Evolutionary conservation across 2,113 vertebrate genomes (phyloP).

Genomic region (Myrmecobius fasciatus): DNA sequence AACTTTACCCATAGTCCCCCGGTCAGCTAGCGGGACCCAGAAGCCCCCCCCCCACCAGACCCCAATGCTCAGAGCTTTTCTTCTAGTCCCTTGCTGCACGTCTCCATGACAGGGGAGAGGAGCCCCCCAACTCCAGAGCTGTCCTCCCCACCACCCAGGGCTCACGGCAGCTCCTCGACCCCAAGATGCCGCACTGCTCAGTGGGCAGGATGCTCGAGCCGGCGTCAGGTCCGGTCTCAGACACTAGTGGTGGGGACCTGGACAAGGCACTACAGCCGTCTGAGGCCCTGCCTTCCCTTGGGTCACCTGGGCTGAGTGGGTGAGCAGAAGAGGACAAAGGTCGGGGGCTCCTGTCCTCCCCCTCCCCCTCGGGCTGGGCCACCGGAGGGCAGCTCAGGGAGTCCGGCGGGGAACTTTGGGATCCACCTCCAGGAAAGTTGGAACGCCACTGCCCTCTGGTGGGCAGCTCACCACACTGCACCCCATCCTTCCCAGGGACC

Average conservation of each 20-base stretch:
- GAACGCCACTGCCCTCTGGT: constrained; percentile 61
- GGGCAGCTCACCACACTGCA: constrained; percentile 33
- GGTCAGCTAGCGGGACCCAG: not conserved
- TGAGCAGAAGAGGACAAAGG: not conserved
- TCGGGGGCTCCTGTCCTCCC: too few relatives aligned
- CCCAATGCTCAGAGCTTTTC: not conserved
- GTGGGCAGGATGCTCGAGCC: not conserved
- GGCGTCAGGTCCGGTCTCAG: not conserved
- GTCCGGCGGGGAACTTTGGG: too few relatives aligned
- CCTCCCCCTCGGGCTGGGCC: too few relatives aligned
- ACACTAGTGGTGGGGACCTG: not conserved
- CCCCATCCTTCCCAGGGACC: not conserved
- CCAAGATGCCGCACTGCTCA: not conserved
- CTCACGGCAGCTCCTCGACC: not conserved
- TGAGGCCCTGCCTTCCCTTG: not conserved
- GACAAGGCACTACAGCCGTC: not conserved
- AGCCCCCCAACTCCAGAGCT: not conserved
- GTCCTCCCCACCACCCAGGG: not conserved
- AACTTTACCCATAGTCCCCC: too few relatives aligned
- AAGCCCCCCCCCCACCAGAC: not conserved
- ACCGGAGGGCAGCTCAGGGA: too few relatives aligned
- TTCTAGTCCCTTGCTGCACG: not conserved
- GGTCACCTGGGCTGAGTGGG: not conserved
- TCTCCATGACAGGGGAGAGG: not conserved
- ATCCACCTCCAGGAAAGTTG: not conserved